Evolutionary conservation across 2,113 vertebrate species (phyloP).

Genomic region (Anolis sagrei): DNA sequence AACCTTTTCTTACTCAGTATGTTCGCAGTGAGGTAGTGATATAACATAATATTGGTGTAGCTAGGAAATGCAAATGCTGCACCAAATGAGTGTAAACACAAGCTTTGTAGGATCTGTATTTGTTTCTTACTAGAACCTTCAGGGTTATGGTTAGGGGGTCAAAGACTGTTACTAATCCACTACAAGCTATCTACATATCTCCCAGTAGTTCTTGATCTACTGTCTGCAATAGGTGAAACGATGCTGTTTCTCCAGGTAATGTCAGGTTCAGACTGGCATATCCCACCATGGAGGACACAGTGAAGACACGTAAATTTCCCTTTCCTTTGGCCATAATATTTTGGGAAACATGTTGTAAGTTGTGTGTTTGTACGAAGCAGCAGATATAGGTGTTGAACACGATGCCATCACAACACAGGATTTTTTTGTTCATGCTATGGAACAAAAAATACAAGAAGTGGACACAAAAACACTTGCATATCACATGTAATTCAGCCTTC

Average conservation of each 20-base stretch:
- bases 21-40: not conserved
- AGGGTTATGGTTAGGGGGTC: not conserved
- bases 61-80: not conserved
- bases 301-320: not conserved
- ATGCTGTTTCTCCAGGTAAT: not conserved
- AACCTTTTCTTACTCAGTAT: not conserved
- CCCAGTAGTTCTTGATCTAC: not conserved
- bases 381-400: not conserved
- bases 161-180: not conserved
- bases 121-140: not conserved
- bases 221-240: not conserved
- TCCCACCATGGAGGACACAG: not conserved
- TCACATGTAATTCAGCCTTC: not conserved
- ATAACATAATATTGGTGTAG: not conserved
- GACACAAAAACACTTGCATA: not conserved
- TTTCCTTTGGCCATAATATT: not conserved
- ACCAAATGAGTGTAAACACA: not conserved
- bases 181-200: not conserved
- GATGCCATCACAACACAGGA: not conserved
- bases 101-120: not conserved
- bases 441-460: not conserved
- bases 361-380: not conserved
- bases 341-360: not conserved
- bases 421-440: not conserved
- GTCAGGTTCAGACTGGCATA: not conserved